Base-by-base conservation (phyloP, 1,140 invertebrate genomes). In the Magallana ariakensis region DNA sequence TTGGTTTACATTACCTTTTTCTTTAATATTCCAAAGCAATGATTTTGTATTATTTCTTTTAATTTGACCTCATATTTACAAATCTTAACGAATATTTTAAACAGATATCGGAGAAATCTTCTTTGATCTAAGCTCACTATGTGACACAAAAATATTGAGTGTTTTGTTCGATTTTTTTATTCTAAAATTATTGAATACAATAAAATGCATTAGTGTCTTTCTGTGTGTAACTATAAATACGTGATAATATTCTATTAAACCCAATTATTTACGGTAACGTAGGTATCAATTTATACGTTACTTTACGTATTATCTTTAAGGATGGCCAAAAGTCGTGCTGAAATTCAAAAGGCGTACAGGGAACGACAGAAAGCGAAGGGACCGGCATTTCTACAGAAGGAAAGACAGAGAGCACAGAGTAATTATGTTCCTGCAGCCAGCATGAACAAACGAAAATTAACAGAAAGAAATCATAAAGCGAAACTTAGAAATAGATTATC, bases 331-430 rank as follows among this genome's bases (percentile, higher is more conserved):
- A 58, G 26, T 56, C 15, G 19, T n/a, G 56, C 7, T 10, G 26
- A 81, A 62, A 82, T 33, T 15, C 85, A 86, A 19, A 81, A 54
- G 33, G 57, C 26, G 8, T 82, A 81, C 19, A 60, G 57, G 46
- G 57, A 82, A 82, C 15, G 57, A 4, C 16, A 86, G 62, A 82
- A 86, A 66, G 7, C 8, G 54, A 82, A 58, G 62, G 55, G 75
- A n/a, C 10, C 58, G 7, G 4, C 7, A 1, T 82, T 56, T 82
- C 16, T 62, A 26, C 57, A 86, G 82, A 81, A 86, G 22, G 85
- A 86, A 54, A 55, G 9, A 53, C 2, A 4, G 5, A 46, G 80
- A 62, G 56, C 62, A 26, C 53, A 53, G 16, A 83, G 19, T n/a
- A 82, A 86, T 22, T 82, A 82, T 62, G 57, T 66, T 0, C 56